Base-by-base conservation (phyloP, 2,113 vertebrate genomes). In the Dipodomys ordii region DNA sequence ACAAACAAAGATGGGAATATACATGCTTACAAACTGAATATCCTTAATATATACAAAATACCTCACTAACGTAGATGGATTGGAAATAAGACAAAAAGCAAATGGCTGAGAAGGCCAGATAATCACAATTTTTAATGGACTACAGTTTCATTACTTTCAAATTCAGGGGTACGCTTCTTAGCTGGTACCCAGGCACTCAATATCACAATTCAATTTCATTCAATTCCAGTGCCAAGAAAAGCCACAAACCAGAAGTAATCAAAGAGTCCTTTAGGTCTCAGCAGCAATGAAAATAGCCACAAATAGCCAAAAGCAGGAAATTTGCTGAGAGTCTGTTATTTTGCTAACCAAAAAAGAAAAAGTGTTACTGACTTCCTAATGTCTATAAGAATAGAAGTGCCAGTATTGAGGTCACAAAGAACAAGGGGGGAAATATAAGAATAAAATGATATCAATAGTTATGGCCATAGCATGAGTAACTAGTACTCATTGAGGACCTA, bases 151-250 rank as follows among this genome's bases (percentile, higher is more conserved):
- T 32, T 80, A 67, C 72, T 68, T 83, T 96, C 77, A 78, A 72
- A 81, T 84, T 67, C 87, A 20, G 85, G 53, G 27, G 19, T 25
- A 32, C 27, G 74, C 16, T 71, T 46, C 11, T 53, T 27, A 71
- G 28, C 62, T 46, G 49, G n/a, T 81, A 65, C 27, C 57, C 74
- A 72, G 85, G 85, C 65, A 69, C 57, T 81, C 44, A 86, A 76
- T 57, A 87, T 78, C 69, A 35, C 90, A 83, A 49, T 76, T 81
- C 79, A 13, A 4, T 73, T 60, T 77, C 76, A 83, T 68, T 89
- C 92, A 18, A 13, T 16, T 76, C 86, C 18, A 67, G 73, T 71
- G 95, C 78, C 93, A 93, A 83, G 82, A 83, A 94, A 94, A 94
- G 69, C 73, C 78, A 85, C 82, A 85, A 81, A 44, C 65, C 44